Evolutionary conservation across 2,888 invertebrate genomes (phyloP).

Genomic region (Drosophila recens): DNA sequence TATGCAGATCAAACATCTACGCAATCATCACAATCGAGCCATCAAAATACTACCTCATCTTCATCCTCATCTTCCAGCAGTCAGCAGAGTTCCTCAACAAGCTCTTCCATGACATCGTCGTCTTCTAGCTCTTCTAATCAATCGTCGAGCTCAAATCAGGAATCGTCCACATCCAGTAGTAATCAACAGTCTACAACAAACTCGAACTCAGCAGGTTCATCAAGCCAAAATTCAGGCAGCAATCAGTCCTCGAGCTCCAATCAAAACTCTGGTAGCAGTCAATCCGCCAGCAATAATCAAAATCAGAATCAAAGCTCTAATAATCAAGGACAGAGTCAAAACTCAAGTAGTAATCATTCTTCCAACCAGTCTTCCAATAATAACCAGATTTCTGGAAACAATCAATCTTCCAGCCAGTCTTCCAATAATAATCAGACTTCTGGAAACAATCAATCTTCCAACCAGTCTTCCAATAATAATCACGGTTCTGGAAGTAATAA

Average conservation of each 20-base stretch:
- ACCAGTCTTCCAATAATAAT: constrained; percentile 17
- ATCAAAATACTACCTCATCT: constrained; percentile 73
- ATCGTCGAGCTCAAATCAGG: constrained; percentile 47
- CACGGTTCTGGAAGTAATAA: constrained; percentile 27
- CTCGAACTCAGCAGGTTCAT: constrained; percentile 39
- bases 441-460: constrained; percentile 28
- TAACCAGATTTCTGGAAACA: constrained; percentile 27
- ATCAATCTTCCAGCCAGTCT: constrained; percentile 19
- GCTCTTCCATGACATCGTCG: constrained; percentile 55
- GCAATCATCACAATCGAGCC: constrained; percentile 69
- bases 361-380: constrained; percentile 31
- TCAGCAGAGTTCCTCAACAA: constrained; percentile 76
- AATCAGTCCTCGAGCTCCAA: constrained; percentile 43
- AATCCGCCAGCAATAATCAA: constrained; percentile 39
- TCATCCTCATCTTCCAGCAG: constrained; percentile 64
- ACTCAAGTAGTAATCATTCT: constrained; percentile 19
- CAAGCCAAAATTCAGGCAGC: constrained; percentile 36
- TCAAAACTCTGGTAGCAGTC: constrained; percentile 47
- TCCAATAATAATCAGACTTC: not conserved
- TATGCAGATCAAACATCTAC: constrained; percentile 71
- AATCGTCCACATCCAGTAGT: constrained; percentile 58
- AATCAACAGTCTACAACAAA: constrained; percentile 51
- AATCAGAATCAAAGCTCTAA: constrained; percentile 28
- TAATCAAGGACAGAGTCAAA: constrained; percentile 20
- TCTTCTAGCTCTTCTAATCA: constrained; percentile 55